These are phyloP conservation scores for Lissonota sp. DNA, from an alignment of 2,888 invertebrate species.

Conservation along the genomic window DNA sequence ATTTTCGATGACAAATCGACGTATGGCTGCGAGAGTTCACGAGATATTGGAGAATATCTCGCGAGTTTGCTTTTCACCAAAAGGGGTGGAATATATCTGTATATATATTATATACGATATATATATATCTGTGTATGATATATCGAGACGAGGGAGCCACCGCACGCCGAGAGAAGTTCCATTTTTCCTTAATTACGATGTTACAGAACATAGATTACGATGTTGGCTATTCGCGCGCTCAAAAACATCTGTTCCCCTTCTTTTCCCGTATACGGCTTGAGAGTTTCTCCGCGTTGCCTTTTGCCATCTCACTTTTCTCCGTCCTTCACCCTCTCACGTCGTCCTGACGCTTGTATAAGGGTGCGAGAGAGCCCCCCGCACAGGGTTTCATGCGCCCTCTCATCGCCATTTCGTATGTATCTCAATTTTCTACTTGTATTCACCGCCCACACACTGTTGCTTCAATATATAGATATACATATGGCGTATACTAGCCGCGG, in stretches of 20 bases:
- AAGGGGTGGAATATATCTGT: slow-evolving; percentile 39
- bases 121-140: slow-evolving; percentile 6
- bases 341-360: slow-evolving; percentile 26
- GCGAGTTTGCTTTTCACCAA: slow-evolving; percentile 45
- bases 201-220: slow-evolving; percentile 83
- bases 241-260: slow-evolving; percentile 83
- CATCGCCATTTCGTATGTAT: slow-evolving; percentile 39
- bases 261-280: too few relatives aligned
- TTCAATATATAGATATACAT: background rate
- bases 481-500: slow-evolving; percentile 1
- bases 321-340: slow-evolving; percentile 8
- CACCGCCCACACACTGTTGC: slow-evolving; percentile 10
- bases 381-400: slow-evolving; percentile 70
- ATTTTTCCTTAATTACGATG: slow-evolving; percentile 83
- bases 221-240: slow-evolving; percentile 80
- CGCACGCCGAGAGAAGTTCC: slow-evolving; percentile 67
- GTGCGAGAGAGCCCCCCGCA: slow-evolving; percentile 72
- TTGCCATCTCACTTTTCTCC: slow-evolving; percentile 54
- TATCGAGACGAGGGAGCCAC: background rate
- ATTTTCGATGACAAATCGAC: slow-evolving; percentile 63
- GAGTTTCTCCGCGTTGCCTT: slow-evolving; percentile 70
- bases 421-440: slow-evolving; percentile 18
- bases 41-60: slow-evolving; percentile 47
- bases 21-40: slow-evolving; percentile 21
- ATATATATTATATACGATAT: slow-evolving; percentile 10